phyloP scores from a whole-genome alignment of 2,113 vertebrate genomes.

The Megalops atlanticus region DNA sequence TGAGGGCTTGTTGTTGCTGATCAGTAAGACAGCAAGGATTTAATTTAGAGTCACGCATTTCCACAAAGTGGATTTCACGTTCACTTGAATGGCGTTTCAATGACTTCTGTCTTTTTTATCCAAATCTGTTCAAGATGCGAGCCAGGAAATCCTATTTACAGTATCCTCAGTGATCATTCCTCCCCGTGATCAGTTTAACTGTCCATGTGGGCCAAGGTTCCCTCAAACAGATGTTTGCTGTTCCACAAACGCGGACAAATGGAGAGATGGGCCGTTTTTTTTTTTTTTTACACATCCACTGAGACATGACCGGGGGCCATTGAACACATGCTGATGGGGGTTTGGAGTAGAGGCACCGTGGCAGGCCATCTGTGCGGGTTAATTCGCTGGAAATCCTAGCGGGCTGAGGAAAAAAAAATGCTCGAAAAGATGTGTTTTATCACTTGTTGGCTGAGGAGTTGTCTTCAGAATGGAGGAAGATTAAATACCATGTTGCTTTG shows the following conservation, averaged over 20 bases:
- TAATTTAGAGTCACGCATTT: neutral
- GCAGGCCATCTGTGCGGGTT: neutral
- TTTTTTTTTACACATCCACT: neutral
- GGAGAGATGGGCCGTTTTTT: neutral
- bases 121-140: neutral
- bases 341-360: neutral
- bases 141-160: neutral
- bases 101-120: neutral
- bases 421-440: no score
- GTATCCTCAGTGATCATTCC: neutral
- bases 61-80: neutral
- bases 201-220: no score
- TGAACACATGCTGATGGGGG: neutral
- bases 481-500: neutral
- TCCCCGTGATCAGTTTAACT: neutral
- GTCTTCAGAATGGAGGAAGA: neutral
- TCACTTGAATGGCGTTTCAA: neutral
- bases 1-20: neutral
- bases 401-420: neutral
- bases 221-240: neutral
- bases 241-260: neutral
- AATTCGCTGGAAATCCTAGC: neutral
- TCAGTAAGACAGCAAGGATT: conserved; percentile 35
- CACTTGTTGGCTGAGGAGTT: neutral
- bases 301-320: neutral